phyloP scores from a whole-genome alignment of 2,888 invertebrate species.

The Hyles lineata region DNA sequence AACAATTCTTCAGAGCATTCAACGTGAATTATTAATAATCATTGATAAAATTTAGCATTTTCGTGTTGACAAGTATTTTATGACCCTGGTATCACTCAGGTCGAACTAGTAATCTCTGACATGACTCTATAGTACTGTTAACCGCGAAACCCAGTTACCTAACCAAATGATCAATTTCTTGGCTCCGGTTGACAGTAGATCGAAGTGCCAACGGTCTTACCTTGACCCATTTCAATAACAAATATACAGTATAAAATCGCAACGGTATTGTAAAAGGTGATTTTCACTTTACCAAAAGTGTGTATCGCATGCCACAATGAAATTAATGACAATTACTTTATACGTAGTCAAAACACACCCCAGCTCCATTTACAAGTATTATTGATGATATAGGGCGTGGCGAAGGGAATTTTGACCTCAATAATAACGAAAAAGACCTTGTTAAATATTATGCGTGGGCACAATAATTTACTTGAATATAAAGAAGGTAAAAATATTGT shows the following conservation, averaged over 20 bases:
- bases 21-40: no score
- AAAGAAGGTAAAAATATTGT: constrained; percentile 21
- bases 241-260: neutral
- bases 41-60: no score
- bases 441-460: constrained; percentile 28
- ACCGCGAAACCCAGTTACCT: no score
- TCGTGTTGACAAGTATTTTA: no score
- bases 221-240: neutral
- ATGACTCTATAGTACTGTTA: no score
- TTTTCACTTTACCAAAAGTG: constrained; percentile 47
- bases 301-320: constrained; percentile 64
- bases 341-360: constrained; percentile 65
- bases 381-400: constrained; percentile 65
- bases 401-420: constrained; percentile 49
- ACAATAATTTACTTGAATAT: constrained; percentile 24
- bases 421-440: constrained; percentile 30
- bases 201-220: neutral
- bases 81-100: no score
- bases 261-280: constrained; percentile 28
- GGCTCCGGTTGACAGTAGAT: no score
- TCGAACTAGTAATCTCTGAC: no score
- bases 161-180: no score
- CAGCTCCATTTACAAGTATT: constrained; percentile 66
- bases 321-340: constrained; percentile 66
- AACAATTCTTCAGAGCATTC: no score